Evolutionary conservation across 2,113 vertebrate genomes (phyloP).

Genomic region (Sapayoa aenigma): DNA sequence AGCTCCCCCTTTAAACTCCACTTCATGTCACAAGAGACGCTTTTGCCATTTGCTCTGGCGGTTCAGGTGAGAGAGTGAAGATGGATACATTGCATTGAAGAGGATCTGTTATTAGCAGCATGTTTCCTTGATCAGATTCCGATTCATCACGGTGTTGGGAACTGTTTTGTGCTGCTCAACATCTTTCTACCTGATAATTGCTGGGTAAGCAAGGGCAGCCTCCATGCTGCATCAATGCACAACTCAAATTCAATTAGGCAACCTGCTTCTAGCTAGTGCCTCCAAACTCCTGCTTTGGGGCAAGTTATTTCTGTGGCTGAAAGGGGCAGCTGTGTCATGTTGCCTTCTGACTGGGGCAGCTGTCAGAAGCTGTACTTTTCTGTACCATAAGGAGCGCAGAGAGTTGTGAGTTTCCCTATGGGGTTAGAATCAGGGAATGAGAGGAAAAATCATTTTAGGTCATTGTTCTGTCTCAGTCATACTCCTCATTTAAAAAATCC

Average conservation of each 20-base stretch:
- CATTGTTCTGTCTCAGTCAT: not conserved
- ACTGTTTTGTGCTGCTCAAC: not conserved
- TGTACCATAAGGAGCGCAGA: not conserved
- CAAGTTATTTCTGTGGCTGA: not conserved
- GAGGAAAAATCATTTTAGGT: not conserved
- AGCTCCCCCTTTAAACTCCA: not conserved
- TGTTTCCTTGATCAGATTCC: not conserved
- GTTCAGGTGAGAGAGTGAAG: fast-evolving
- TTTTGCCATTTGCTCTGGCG: not conserved
- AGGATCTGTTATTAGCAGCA: not conserved
- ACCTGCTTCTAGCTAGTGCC: not conserved
- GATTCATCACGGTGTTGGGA: not conserved
- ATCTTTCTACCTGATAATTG: not conserved
- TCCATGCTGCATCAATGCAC: not conserved
- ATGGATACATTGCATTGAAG: not conserved
- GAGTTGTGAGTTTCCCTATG: not conserved
- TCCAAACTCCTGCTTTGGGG: not conserved
- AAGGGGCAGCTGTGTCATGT: not conserved
- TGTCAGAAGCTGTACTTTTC: too few species aligned
- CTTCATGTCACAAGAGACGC: not conserved
- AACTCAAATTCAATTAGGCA: not conserved
- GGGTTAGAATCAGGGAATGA: not conserved
- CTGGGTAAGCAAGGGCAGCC: not conserved
- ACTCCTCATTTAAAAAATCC: not conserved
- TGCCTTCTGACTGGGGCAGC: not conserved